Conservation (phyloP, 2,113 vertebrate species). For the Redunca redunca region DNA sequence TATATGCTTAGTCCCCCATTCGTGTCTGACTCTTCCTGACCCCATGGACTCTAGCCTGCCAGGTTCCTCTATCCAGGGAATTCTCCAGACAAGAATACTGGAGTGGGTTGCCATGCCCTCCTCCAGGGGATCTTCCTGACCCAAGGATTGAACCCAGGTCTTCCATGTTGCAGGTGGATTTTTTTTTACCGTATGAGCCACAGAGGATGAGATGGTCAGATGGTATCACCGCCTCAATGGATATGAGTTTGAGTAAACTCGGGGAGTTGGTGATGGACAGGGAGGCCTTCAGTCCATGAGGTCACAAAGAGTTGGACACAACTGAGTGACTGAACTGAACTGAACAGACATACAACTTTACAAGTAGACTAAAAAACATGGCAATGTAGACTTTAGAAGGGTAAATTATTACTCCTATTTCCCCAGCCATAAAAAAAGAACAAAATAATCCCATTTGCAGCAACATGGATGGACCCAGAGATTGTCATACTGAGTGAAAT, state of each 20-base stretch:
- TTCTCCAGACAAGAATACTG: background rate
- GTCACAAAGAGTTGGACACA: background rate
- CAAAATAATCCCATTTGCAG: background rate
- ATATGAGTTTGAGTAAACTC: no score
- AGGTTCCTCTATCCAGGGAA: background rate
- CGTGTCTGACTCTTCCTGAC: fast-evolving
- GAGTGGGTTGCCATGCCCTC: background rate
- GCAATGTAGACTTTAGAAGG: background rate
- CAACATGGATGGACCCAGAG: background rate
- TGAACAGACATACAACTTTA: background rate
- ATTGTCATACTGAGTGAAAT: background rate
- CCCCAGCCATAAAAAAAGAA: background rate
- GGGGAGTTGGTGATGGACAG: no score
- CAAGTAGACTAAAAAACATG: background rate
- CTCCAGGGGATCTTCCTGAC: background rate
- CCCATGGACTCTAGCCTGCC: background rate
- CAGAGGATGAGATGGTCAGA: background rate
- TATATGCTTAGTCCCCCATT: background rate
- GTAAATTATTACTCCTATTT: background rate
- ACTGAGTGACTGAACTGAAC: background rate
- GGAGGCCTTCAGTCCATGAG: background rate
- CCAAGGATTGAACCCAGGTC: background rate
- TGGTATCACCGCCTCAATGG: fast-evolving
- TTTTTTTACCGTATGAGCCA: background rate
- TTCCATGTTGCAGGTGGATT: fast-evolving